Percentiles rank a stretch among this genome's conserved stretches.
Evolutionary conservation across 2,797 vertebrate genomes (phyloP).

Genomic region (Sebastes glaucus): DNA sequence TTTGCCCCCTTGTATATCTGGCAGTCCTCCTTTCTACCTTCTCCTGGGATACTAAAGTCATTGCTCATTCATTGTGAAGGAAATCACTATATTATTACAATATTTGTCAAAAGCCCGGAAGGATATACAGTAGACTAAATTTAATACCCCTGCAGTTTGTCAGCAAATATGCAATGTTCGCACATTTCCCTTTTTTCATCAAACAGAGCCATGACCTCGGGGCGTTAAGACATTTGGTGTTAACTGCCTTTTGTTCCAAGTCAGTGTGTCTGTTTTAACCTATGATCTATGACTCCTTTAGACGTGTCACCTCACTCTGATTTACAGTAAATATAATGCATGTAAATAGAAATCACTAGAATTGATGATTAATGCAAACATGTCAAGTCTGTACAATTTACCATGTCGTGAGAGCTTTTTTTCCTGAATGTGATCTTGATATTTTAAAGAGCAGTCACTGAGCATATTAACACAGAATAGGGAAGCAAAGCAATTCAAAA

Average conservation of each 20-base stretch:
- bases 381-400: not conserved
- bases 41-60: conserved; percentile 56
- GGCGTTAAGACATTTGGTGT: conserved; percentile 50
- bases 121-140: conserved; percentile 41
- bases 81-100: conserved; percentile 57
- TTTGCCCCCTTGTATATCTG: conserved; percentile 11
- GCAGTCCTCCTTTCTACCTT: not conserved
- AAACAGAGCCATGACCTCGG: conserved; percentile 45
- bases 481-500: not conserved
- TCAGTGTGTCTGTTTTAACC: conserved; percentile 29
- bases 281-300: conserved; percentile 27
- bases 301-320: not conserved
- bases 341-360: not conserved
- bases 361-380: not conserved
- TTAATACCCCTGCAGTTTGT: conserved; percentile 56
- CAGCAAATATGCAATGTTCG: conserved; percentile 63
- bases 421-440: not conserved
- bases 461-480: not conserved
- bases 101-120: conserved; percentile 56
- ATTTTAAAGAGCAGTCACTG: not conserved
- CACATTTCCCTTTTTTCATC: conserved; percentile 52
- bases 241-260: conserved; percentile 53
- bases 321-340: not conserved
- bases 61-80: conserved; percentile 62
- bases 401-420: not conserved